Conservation (phyloP, 2,113 vertebrate species). For the Maccullochella peelii region DNA sequence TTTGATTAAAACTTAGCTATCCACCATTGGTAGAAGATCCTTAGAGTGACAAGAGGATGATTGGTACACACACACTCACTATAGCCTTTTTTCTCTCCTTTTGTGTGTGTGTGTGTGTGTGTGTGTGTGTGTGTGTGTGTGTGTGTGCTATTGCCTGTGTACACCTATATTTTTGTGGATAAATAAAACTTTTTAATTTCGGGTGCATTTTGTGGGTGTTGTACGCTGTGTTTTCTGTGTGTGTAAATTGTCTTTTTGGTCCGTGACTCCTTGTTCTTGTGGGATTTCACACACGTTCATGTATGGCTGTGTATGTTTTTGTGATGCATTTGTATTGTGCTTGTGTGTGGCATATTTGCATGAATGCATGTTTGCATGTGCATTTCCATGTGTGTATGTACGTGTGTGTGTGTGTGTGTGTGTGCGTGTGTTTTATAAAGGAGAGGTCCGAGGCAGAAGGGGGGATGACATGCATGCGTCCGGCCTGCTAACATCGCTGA, state of each 20-base stretch:
- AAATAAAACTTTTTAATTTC: not conserved
- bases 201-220: constrained; percentile 7
- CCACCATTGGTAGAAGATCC: not conserved
- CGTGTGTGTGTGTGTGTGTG: constrained; percentile 40
- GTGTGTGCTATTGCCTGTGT: not conserved
- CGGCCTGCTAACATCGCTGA: constrained; percentile 83
- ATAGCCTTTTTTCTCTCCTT: constrained; percentile 40
- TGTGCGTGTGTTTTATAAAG: constrained; percentile 68
- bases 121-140: not conserved
- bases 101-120: constrained; percentile 37
- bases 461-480: constrained; percentile 86
- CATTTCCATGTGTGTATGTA: constrained; percentile 8
- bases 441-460: constrained; percentile 79
- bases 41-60: not conserved
- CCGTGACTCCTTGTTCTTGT: not conserved
- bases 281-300: constrained; percentile 12
- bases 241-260: not conserved
- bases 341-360: constrained; percentile 21
- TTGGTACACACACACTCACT: constrained; percentile 28
- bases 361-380: constrained; percentile 14
- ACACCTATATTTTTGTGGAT: constrained; percentile 8
- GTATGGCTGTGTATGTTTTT: not conserved
- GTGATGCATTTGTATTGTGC: constrained; percentile 7
- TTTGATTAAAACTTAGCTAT: not conserved
- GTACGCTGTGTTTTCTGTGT: not conserved